Base-by-base conservation (phyloP, 2,888 invertebrate genomes). In the Drosophila subquinaria region DNA sequence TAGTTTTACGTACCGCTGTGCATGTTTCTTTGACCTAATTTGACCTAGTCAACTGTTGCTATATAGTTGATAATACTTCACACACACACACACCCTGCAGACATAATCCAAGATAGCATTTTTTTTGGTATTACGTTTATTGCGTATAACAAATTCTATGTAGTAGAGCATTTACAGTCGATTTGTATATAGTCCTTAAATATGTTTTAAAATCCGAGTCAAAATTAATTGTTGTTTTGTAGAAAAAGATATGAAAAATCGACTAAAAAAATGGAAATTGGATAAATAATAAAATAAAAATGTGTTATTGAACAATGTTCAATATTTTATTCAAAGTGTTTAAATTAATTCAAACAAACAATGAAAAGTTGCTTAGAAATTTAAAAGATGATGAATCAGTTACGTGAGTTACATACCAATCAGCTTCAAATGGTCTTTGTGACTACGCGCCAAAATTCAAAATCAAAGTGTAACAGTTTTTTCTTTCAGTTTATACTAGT, bases 21-120 rank as follows among this genome's bases (percentile, higher is more conserved):
- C 69, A 75, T 77, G 68, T 74, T 68, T 64, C 45, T 61, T 65
- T 50, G 55, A 65, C 51, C 53, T 52, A 62, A 50, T 51, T 65
- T 67, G 51, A 75, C 65, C 83, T 82, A 86, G 82, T 82, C 86
- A 71, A 69, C 60, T 74, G 63, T 73, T 82, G 56, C 27, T 56
- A 69, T 80, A 68, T 71, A 68, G 80, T 63, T 66, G 67, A 65
- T 73, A 81, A 61, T 33, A 53, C 43, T 11, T 17, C 13, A 53
- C 51, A 64, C 40, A 33, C 56, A 43, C 35, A 38, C n/a, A 56
- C 35, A 38, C n/a, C 45, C 52, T 61, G 51, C 40, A 48, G 11
- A 59, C 33, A 57, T 48, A 79, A 80, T 79, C 79, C 79, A 73
- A 52, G 42, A 47, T 45, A 59, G 82, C 74, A 81, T 81, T 71